Conservation (phyloP, 2,888 invertebrate species). For the Plagodis pulveraria region DNA sequence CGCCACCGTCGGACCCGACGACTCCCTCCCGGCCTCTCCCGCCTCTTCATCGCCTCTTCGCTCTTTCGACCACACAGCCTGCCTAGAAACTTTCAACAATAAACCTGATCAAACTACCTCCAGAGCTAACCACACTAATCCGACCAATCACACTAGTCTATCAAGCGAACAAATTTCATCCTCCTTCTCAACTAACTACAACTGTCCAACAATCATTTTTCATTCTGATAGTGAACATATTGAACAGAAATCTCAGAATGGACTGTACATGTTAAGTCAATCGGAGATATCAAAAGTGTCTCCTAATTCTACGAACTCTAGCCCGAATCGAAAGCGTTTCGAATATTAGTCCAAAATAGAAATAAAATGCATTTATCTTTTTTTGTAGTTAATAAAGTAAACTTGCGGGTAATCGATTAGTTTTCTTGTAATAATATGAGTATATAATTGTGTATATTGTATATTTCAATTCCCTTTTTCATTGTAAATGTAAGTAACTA, state of each 20-base stretch:
- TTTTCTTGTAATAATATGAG: no score
- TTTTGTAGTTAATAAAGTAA: not conserved
- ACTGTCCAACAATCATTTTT: constrained; percentile 2
- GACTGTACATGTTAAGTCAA: constrained; percentile 13
- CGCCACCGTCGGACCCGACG: constrained; percentile 46
- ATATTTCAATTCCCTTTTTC: constrained; percentile 1
- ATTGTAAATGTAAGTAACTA: not conserved
- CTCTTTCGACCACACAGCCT: constrained; percentile 34
- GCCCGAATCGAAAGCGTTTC: constrained; percentile 28
- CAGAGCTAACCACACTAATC: constrained; percentile 3
- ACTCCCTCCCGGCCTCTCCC: constrained; percentile 63
- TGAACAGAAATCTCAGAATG: constrained; percentile 20
- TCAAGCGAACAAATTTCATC: not conserved
- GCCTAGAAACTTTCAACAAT: constrained; percentile 17
- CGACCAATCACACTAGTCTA: constrained; percentile 1
- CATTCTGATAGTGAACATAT: constrained; percentile 5
- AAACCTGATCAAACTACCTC: not conserved
- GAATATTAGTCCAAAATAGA: constrained; percentile 29
- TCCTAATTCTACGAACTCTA: constrained; percentile 22
- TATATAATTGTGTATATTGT: not conserved
- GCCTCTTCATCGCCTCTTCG: constrained; percentile 48
- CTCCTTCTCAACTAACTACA: not conserved
- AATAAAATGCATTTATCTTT: constrained; percentile 6
- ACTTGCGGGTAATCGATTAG: not conserved
- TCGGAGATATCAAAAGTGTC: constrained; percentile 10